Conservation (phyloP, 2,797 vertebrate genomes). For the Alfaro cultratus region DNA sequence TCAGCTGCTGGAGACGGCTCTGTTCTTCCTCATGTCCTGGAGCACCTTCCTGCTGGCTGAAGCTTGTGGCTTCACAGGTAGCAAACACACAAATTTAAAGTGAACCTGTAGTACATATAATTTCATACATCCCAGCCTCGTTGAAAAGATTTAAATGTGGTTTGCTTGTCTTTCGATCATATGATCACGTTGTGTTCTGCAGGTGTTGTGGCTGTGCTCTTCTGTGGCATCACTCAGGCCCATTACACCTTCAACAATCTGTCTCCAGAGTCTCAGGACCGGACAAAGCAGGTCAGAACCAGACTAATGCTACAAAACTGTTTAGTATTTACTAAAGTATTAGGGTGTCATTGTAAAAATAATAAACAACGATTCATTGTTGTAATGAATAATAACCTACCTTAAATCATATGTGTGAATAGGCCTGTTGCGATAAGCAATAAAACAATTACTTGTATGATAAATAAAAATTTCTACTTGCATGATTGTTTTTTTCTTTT, state of each 20-base stretch:
- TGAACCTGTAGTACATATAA: background rate
- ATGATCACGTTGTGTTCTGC: slow-evolving; percentile 26
- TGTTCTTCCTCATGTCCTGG: slow-evolving; percentile 99
- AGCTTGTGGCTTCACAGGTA: slow-evolving; percentile 96
- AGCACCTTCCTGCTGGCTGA: slow-evolving; percentile 96
- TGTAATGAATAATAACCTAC: background rate
- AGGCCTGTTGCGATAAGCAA: no score
- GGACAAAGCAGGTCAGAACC: slow-evolving; percentile 93
- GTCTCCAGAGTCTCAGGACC: slow-evolving; percentile 92
- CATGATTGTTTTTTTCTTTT: no score
- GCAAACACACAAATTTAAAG: slow-evolving; percentile 9
- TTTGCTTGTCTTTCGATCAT: background rate
- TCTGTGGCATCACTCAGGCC: slow-evolving; percentile 97
- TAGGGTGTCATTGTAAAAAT: background rate
- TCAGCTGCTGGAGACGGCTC: slow-evolving; percentile 91
- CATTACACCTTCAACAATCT: slow-evolving; percentile 98
- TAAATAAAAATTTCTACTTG: no score
- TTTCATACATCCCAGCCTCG: background rate
- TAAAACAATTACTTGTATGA: no score
- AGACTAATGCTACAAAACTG: background rate
- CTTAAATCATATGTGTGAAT: background rate
- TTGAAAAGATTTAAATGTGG: background rate
- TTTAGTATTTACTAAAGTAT: background rate
- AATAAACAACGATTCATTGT: background rate
- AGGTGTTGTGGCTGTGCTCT: slow-evolving; percentile 97